Evolutionary conservation across 2,797 vertebrate species (phyloP).

Genomic region (Pempheris klunzingeri): DNA sequence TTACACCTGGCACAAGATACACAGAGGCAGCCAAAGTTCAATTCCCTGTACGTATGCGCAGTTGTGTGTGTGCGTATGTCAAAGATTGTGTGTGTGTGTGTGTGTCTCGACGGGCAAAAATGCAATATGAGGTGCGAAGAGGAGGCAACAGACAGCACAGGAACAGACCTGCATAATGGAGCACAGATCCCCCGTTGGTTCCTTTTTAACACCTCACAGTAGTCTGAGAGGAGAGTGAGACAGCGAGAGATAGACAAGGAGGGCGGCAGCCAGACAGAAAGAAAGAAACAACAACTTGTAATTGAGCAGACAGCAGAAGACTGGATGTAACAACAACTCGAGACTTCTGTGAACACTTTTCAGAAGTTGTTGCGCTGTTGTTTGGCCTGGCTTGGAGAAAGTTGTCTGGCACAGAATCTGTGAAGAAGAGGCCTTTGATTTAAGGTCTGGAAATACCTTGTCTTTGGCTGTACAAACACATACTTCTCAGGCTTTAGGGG

Average conservation of each 20-base stretch:
- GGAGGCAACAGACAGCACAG: constrained; percentile 90
- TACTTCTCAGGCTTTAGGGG: constrained; percentile 78
- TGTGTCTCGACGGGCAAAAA: constrained; percentile 87
- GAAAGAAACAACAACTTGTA: constrained; percentile 73
- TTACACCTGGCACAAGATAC: constrained; percentile 76
- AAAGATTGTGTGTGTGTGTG: constrained; percentile 28
- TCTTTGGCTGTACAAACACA: constrained; percentile 73
- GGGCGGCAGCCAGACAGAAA: constrained; percentile 68
- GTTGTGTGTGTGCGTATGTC: constrained; percentile 41
- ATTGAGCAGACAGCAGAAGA: constrained; percentile 74
- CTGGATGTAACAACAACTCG: constrained; percentile 61
- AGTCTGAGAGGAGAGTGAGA: constrained; percentile 82
- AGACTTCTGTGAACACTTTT: constrained; percentile 73
- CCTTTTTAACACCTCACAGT: constrained; percentile 93
- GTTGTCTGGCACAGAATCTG: constrained; percentile 72
- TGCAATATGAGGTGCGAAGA: constrained; percentile 98
- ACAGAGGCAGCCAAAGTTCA: constrained; percentile 68
- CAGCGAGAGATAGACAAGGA: constrained; percentile 67
- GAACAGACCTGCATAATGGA: constrained; percentile 97
- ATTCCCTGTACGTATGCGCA: constrained; percentile 41
- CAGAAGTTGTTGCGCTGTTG: constrained; percentile 66
- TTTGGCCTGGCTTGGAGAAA: constrained; percentile 70
- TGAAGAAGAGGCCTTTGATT: constrained; percentile 76
- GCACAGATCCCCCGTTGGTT: constrained; percentile 83
- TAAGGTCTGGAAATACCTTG: constrained; percentile 79